A percentile compares a stretch with the other conserved stretches of the same genome.
Evolutionary conservation across 2,888 invertebrate genomes (phyloP).

Genomic region (Apamea anceps): DNA sequence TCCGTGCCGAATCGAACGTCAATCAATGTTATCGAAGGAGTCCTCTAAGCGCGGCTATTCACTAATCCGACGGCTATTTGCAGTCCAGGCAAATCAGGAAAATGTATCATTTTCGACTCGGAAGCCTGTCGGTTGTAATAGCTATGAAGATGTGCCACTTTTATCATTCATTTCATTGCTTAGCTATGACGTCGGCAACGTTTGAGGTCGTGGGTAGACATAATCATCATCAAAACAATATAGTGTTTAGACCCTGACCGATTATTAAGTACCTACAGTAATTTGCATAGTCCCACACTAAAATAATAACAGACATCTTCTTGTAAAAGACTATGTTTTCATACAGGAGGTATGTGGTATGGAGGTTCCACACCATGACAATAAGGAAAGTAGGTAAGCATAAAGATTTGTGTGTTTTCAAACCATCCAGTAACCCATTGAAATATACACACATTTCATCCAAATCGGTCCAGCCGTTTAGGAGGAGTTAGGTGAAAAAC

Average conservation of each 20-base stretch:
- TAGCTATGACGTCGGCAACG: neutral
- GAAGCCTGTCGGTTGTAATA: neutral
- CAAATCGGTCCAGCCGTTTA: too few relatives aligned
- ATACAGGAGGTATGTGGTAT: neutral
- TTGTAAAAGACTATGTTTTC: neutral
- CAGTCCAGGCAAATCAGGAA: neutral
- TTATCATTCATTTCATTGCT: neutral
- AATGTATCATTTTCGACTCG: neutral
- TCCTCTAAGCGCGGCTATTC: neutral
- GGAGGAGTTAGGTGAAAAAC: too few relatives aligned
- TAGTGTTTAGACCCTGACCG: constrained; percentile 35
- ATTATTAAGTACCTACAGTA: neutral
- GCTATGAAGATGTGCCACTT: neutral
- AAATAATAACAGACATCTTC: neutral
- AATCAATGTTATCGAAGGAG: neutral
- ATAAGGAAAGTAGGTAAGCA: neutral
- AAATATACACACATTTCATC: too few relatives aligned
- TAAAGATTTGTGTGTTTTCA: neutral
- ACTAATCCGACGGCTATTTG: neutral
- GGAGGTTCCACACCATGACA: neutral
- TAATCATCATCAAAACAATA: constrained; percentile 12
- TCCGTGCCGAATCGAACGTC: neutral
- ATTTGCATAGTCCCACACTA: constrained; percentile 16
- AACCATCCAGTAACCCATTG: too few relatives aligned
- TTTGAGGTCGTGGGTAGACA: constrained; percentile 26